These are phyloP conservation scores for Baryphthengus martii DNA, from an alignment of 2,113 vertebrate genomes.

Conservation along the genomic window DNA sequence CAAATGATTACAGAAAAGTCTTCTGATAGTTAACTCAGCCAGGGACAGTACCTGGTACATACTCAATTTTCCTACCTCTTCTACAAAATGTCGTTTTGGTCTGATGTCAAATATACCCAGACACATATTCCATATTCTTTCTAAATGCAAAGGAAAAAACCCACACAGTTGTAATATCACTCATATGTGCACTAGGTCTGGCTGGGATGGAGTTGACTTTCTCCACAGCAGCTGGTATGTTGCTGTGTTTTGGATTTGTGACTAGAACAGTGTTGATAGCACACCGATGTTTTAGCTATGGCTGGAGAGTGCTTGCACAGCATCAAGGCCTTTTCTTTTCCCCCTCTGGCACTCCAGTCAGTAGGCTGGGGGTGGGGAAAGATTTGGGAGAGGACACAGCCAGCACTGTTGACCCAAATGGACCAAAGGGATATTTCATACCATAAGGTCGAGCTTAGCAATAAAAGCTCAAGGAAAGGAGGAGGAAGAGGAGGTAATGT, in stretches of 20 bases:
- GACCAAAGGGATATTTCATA: not conserved
- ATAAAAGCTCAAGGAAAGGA: not conserved
- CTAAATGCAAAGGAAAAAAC: not conserved
- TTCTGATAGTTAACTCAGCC: not conserved
- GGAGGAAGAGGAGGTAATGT: not conserved
- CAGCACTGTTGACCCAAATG: not conserved
- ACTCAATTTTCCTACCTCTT: not conserved
- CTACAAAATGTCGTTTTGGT: not conserved
- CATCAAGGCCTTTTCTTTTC: not conserved
- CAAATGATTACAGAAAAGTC: not conserved
- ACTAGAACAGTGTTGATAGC: not conserved
- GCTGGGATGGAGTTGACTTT: not conserved
- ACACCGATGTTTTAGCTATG: not conserved
- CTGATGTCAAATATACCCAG: not conserved
- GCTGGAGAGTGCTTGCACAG: not conserved
- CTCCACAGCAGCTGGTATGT: not conserved
- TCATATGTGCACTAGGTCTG: not conserved
- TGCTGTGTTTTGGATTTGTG: not conserved
- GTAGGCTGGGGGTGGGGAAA: not conserved
- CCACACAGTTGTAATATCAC: not conserved
- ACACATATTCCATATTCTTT: not conserved
- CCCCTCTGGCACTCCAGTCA: not conserved
- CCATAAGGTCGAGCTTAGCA: fast-evolving
- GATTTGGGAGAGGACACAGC: not conserved
- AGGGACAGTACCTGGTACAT: not conserved